Evolutionary conservation across 2,113 vertebrate genomes (phyloP).

Genomic region (Pituophis catenifer): DNA sequence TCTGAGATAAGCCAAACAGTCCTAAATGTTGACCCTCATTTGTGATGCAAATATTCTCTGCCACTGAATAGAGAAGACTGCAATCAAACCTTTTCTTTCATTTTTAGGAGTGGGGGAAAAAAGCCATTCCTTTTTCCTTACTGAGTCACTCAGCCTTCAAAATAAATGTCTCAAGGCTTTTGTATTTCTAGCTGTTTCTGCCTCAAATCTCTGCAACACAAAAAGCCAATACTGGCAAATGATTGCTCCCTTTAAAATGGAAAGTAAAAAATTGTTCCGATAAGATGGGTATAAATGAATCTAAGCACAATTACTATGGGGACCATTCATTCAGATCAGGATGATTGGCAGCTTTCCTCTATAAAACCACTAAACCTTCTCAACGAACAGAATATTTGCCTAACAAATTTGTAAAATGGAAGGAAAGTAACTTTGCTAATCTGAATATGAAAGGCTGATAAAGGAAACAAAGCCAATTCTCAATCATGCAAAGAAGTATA

Average conservation of each 20-base stretch:
- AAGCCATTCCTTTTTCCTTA: background rate
- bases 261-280: constrained; percentile 35
- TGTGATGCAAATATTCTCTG: background rate
- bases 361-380: constrained; percentile 2
- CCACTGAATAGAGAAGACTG: constrained; percentile 1
- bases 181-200: constrained; percentile 3
- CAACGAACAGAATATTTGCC: constrained; percentile 2
- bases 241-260: constrained; percentile 31
- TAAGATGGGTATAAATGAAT: constrained; percentile 34
- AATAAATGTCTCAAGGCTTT: constrained; percentile 13
- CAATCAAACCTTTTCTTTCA: constrained; percentile 15
- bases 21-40: background rate
- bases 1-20: background rate
- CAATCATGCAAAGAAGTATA: background rate
- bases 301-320: constrained; percentile 32
- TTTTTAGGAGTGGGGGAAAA: background rate
- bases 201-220: constrained; percentile 10
- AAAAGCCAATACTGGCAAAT: constrained; percentile 5
- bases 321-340: constrained; percentile 29
- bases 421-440: background rate
- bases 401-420: background rate
- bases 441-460: background rate
- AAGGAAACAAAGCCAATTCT: background rate
- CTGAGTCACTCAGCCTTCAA: constrained; percentile 17
- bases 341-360: constrained; percentile 17